Percentiles rank a stretch among this genome's conserved stretches.
Conservation (phyloP, 2,113 vertebrate species). For the Spermophilus dauricus region DNA sequence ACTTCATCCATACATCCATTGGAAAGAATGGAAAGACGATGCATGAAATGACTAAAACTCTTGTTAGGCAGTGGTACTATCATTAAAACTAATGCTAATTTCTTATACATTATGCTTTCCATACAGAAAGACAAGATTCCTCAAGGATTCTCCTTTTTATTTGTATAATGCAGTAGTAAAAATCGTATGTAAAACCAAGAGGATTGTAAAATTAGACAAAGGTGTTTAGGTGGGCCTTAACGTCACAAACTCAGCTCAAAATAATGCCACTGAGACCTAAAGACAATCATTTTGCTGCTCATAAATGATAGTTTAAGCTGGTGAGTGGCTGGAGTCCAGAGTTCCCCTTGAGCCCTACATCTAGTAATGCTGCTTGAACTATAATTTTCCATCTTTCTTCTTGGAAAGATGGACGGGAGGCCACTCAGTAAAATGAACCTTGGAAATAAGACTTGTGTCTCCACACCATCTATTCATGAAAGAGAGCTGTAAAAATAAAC, state of each 20-base stretch:
- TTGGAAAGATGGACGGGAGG: conserved; percentile 65
- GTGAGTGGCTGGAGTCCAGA: not conserved
- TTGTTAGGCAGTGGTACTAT: not conserved
- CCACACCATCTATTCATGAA: conserved; percentile 54
- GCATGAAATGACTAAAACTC: not conserved
- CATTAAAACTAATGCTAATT: not conserved
- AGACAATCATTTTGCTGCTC: conserved; percentile 21
- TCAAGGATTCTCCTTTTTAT: not conserved
- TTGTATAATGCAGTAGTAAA: not conserved
- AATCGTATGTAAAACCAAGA: not conserved
- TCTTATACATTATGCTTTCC: not conserved
- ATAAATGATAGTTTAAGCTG: conserved; percentile 47
- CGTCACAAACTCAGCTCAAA: not conserved
- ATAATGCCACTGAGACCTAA: not conserved
- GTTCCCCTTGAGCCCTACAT: conserved; percentile 26
- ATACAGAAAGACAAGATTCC: not conserved
- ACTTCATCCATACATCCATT: conserved; percentile 23
- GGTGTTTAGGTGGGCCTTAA: not conserved
- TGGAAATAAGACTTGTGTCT: conserved; percentile 70
- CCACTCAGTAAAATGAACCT: conserved; percentile 66
- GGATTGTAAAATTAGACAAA: not conserved
- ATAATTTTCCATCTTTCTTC: conserved; percentile 70
- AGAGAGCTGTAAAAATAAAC: conserved; percentile 72
- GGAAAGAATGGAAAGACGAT: not conserved
- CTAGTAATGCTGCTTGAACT: not conserved